Evolutionary conservation across 2,888 invertebrate genomes (phyloP).

Genomic region (Argyresthia albistria): DNA sequence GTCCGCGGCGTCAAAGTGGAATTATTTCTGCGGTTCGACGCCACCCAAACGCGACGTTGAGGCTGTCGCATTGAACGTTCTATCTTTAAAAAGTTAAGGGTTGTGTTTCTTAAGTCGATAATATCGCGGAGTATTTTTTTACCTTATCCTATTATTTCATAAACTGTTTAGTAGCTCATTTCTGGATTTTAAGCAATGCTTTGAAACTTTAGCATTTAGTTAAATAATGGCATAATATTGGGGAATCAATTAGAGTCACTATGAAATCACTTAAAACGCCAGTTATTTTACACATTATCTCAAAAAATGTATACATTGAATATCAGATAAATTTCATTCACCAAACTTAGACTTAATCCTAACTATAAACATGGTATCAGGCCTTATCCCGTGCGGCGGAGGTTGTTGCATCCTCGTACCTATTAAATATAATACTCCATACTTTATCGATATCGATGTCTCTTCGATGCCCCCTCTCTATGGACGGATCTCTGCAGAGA

Average conservation of each 20-base stretch:
- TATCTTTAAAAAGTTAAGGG: slow-evolving; percentile 62
- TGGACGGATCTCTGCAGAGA: slow-evolving; percentile 54
- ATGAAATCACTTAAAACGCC: too few species aligned
- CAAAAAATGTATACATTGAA: too few species aligned
- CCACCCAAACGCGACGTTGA: slow-evolving; percentile 47
- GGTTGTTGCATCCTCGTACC: neutral
- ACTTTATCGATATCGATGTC: neutral
- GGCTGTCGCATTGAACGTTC: slow-evolving; percentile 65
- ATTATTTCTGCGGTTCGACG: slow-evolving; percentile 65
- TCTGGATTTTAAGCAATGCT: too few species aligned
- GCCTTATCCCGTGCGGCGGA: neutral
- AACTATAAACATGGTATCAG: neutral
- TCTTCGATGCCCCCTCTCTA: slow-evolving; percentile 29
- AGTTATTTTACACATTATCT: too few species aligned
- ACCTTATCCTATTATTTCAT: neutral
- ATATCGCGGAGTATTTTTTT: neutral
- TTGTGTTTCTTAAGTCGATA: slow-evolving; percentile 15
- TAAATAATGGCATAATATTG: too few species aligned
- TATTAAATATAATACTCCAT: neutral
- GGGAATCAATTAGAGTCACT: too few species aligned
- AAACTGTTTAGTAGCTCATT: neutral
- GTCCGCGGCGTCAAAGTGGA: slow-evolving; percentile 32
- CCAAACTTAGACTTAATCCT: neutral
- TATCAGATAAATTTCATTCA: too few species aligned
- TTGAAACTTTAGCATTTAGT: too few species aligned